Percentiles rank a stretch among this genome's conserved stretches.
Evolutionary conservation across 2,113 vertebrate species (phyloP).

Genomic region (Echinops telfairi): DNA sequence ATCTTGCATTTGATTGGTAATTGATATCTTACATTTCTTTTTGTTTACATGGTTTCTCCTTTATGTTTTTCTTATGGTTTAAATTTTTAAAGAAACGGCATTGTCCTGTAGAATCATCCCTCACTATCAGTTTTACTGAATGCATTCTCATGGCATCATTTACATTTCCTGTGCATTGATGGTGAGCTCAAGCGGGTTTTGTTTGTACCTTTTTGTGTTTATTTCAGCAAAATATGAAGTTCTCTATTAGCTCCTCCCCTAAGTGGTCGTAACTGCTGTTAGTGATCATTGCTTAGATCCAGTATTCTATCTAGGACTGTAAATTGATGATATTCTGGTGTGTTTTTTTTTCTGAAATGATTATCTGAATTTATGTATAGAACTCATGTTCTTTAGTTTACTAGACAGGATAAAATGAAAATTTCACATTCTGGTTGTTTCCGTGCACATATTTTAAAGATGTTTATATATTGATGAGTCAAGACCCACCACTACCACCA

Average conservation of each 20-base stretch:
- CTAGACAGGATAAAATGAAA: neutral
- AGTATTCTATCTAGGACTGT: too few species aligned
- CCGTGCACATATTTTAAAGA: neutral
- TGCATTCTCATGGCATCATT: neutral
- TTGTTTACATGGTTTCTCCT: neutral
- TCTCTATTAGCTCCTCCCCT: neutral
- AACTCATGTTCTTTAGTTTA: neutral
- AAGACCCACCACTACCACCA: neutral
- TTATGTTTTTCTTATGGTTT: neutral
- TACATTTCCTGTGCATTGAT: neutral
- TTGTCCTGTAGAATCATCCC: neutral
- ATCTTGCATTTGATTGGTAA: slow-evolving; percentile 1
- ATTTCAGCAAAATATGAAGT: neutral
- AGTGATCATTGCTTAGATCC: neutral
- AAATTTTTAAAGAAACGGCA: slow-evolving; percentile 24
- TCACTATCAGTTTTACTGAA: slow-evolving; percentile 23
- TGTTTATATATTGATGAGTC: neutral
- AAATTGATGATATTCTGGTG: neutral
- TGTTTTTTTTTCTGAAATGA: neutral
- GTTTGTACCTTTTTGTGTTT: neutral
- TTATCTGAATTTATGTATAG: neutral
- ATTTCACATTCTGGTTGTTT: neutral
- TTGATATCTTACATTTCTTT: slow-evolving; percentile 2
- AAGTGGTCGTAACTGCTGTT: neutral
- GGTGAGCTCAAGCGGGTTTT: neutral